Percentiles rank a stretch among this genome's conserved stretches.
These are phyloP conservation scores for Tachysurus vachellii DNA, from an alignment of 2,113 vertebrate species.

Conservation along the genomic window DNA sequence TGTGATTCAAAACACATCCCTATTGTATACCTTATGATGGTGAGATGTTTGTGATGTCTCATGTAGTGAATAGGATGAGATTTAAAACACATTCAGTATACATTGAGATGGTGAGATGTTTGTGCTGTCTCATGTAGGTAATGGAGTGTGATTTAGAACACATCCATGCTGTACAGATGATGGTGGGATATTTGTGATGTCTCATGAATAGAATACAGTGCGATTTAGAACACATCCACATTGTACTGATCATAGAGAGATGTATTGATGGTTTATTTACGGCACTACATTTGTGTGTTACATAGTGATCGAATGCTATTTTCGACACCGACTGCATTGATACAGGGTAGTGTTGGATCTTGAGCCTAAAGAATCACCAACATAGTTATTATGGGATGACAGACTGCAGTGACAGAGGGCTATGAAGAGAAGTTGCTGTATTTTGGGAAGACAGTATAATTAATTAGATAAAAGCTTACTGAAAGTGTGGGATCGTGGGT, in stretches of 20 bases:
- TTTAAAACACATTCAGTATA: background rate
- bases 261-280: background rate
- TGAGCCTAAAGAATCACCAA: background rate
- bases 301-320: too few species aligned
- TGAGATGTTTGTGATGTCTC: background rate
- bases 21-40: background rate
- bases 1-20: background rate
- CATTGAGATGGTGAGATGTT: too few species aligned
- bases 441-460: background rate
- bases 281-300: background rate
- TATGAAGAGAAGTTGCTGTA: background rate
- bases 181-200: background rate
- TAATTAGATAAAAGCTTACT: constrained; percentile 74
- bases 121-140: background rate
- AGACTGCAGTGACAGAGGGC: background rate
- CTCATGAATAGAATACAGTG: background rate
- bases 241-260: background rate
- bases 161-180: background rate
- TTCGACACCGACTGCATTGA: background rate
- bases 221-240: background rate
- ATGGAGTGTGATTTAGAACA: background rate
- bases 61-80: background rate
- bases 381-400: background rate
- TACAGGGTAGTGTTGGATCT: background rate
- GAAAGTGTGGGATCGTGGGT: constrained; percentile 87